Percentiles rank a stretch among this genome's conserved stretches.
phyloP scores from a whole-genome alignment of 92 coral and sea anemone genomes.

The Siderastrea siderea region DNA sequence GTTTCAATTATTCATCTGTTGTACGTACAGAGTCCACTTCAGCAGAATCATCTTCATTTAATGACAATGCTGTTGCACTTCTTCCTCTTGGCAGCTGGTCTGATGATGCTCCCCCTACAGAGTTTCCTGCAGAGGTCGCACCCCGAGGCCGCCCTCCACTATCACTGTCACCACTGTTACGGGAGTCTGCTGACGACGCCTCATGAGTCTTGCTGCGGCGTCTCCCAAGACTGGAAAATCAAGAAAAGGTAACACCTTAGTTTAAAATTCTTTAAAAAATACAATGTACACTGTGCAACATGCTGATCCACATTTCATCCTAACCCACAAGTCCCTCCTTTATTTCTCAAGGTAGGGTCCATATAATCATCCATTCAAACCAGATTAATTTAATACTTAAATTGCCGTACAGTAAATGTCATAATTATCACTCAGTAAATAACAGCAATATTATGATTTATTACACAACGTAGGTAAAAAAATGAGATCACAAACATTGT shows the following conservation, averaged over 20 bases:
- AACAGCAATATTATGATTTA: too few relatives aligned
- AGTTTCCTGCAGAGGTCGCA: slow-evolving; percentile 13
- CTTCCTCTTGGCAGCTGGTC: slow-evolving; percentile 69
- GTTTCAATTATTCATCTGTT: neutral
- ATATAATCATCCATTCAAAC: too few relatives aligned
- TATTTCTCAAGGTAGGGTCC: too few relatives aligned
- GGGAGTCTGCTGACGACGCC: slow-evolving; percentile 25
- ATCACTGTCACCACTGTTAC: slow-evolving; percentile 36
- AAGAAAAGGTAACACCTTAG: neutral
- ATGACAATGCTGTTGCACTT: slow-evolving; percentile 82
- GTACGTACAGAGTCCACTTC: slow-evolving; percentile 86
- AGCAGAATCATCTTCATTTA: slow-evolving; percentile 88
- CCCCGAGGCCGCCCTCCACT: slow-evolving; percentile 37
- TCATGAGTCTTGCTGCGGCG: slow-evolving; percentile 72
- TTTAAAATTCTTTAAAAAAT: neutral
- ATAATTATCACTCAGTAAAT: too few relatives aligned
- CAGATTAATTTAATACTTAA: too few relatives aligned
- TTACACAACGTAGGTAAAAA: too few relatives aligned
- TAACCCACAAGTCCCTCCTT: too few relatives aligned
- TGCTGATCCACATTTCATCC: too few relatives aligned
- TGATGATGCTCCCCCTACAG: slow-evolving; percentile 51
- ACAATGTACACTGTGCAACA: too few relatives aligned
- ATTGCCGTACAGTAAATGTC: too few relatives aligned
- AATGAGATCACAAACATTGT: too few relatives aligned
- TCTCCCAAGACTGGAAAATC: slow-evolving; percentile 38